phyloP scores from a whole-genome alignment of 1,140 invertebrate genomes.

The Ceratosolen solmsi region DNA sequence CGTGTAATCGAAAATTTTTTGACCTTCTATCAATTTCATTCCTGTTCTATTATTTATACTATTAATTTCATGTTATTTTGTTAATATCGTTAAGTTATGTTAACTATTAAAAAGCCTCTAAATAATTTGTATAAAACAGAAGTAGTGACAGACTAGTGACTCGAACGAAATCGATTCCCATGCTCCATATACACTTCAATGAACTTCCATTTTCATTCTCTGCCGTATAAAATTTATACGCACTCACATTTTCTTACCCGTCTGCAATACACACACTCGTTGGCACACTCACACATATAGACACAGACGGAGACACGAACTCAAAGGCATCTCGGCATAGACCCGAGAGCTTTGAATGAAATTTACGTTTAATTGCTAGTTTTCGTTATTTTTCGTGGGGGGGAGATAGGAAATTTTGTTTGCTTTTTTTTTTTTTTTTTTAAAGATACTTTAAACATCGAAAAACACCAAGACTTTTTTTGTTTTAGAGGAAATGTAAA shows the following conservation, averaged over 20 bases:
- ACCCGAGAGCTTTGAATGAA: background rate
- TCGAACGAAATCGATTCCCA: background rate
- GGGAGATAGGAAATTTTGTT: background rate
- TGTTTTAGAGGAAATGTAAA: conserved; percentile 63
- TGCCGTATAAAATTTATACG: background rate
- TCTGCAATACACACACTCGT: conserved; percentile 52
- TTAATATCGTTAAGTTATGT: too few relatives aligned
- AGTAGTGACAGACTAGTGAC: background rate
- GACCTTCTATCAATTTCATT: background rate
- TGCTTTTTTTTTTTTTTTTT: conserved; percentile 53
- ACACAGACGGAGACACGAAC: conserved; percentile 2
- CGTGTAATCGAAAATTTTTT: background rate
- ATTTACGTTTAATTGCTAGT: conserved; percentile 27
- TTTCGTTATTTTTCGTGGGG: background rate
- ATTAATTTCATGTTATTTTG: background rate
- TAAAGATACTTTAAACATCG: conserved; percentile 69
- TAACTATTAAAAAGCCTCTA: too few relatives aligned
- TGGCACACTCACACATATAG: background rate
- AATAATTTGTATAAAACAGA: background rate
- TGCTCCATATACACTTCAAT: background rate
- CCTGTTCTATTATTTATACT: too few relatives aligned
- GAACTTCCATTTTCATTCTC: background rate
- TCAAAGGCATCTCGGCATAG: conserved; percentile 7
- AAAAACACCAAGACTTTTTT: conserved; percentile 69
- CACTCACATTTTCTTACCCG: conserved; percentile 62